Conservation (phyloP, 2,888 invertebrate species). For the Drosophila quinaria region DNA sequence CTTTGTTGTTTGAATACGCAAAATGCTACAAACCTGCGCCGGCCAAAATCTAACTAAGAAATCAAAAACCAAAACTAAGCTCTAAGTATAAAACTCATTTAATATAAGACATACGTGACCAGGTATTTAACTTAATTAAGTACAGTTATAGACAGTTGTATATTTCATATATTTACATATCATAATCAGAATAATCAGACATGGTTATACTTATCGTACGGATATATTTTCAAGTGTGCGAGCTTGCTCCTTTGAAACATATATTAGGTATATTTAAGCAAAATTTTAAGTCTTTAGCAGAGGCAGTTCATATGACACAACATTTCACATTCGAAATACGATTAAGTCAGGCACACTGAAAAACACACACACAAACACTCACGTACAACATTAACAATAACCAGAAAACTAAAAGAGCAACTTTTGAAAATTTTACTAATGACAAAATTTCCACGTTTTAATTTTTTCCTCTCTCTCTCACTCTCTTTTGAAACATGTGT, state of each 20-base stretch:
- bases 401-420: conserved; percentile 37
- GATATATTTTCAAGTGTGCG: conserved; percentile 8
- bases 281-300: conserved; percentile 39
- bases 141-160: conserved; percentile 31
- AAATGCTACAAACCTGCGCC: conserved; percentile 83
- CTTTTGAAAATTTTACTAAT: conserved; percentile 66
- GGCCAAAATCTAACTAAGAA: conserved; percentile 78
- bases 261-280: conserved; percentile 40
- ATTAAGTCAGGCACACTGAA: conserved; percentile 52
- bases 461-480: conserved; percentile 56
- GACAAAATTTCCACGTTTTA: conserved; percentile 70
- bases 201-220: not conserved
- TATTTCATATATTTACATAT: conserved; percentile 28
- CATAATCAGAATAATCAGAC: not conserved
- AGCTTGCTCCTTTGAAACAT: conserved; percentile 8
- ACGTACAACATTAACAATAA: conserved; percentile 40
- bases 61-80: conserved; percentile 48
- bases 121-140: conserved; percentile 76
- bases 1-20: conserved; percentile 77
- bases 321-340: conserved; percentile 34
- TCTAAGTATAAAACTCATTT: conserved; percentile 70
- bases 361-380: conserved; percentile 24
- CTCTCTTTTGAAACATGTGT: conserved; percentile 29
- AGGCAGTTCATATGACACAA: conserved; percentile 25
- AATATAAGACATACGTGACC: conserved; percentile 59